Base-by-base conservation (phyloP, 1,140 invertebrate species). In the Teleopsis dalmanni region DNA sequence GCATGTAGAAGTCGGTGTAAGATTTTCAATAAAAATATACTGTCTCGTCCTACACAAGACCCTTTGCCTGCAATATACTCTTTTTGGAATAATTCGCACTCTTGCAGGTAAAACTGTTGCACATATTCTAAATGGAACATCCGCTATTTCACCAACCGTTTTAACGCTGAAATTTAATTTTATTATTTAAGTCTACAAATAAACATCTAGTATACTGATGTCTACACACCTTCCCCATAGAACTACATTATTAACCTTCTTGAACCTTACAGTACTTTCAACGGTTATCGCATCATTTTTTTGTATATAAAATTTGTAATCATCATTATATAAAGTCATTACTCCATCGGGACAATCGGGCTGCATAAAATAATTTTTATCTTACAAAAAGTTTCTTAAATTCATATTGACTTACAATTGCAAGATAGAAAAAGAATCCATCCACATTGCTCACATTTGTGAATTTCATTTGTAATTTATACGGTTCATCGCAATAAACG, bases 21-120 rank as follows among this genome's bases (percentile, higher is more conserved):
- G 31, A 19, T 67, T 67, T 27, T 67, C 61, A n/a, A 67, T 67
- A 16, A 55, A 67, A 8, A 67, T 50, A 38, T 62, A 53, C 9
- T 55, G 29, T 14, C 46, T 51, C 13, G 38, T 36, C 6, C 10
- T 10, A 35, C 62, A 58, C 14, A 47, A 59, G 8, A 67, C 58
- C 11, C 50, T 52, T 10, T 65, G 22, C 1, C 54, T 44, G 4
- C 43, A 21, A 16, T 53, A 45, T 1, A 67, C 51, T 13, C 11
- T 37, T 4, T 18, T 50, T 3, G 59, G 55, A 0, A 26, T 37
- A 0, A 67, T 42, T 6, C 48, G 31, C 5, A 67, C 53, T 53
- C 60, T 52, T 3, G 58, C 47, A 26, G 64, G 55, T 18, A 57
- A 25, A 0, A 67, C 59, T 14, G 51, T 47, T 3, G 59, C 57